These are phyloP conservation scores for Scelioninae gen. 2 DNA, from an alignment of 2,888 invertebrate species.

Conservation along the genomic window DNA sequence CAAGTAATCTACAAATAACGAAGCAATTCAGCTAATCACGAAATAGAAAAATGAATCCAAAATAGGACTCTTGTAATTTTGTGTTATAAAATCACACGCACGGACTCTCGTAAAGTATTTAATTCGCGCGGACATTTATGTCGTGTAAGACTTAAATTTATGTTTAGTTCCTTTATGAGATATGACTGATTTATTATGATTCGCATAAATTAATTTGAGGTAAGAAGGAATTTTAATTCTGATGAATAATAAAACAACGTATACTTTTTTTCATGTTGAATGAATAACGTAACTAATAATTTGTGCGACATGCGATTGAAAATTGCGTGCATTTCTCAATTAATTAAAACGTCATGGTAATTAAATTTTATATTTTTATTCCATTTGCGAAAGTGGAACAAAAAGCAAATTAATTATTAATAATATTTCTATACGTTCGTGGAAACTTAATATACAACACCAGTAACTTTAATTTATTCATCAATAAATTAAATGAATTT, in stretches of 20 bases:
- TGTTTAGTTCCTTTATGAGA: slow-evolving; percentile 16
- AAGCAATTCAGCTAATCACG: too few relatives aligned
- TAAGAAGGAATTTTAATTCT: slow-evolving; percentile 28
- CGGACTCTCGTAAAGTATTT: not conserved
- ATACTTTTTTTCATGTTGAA: slow-evolving; percentile 9
- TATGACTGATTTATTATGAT: slow-evolving; percentile 22
- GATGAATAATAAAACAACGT: not conserved
- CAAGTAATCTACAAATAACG: too few relatives aligned
- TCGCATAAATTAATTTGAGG: slow-evolving; percentile 23
- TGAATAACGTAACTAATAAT: slow-evolving; percentile 3
- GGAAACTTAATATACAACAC: too few relatives aligned
- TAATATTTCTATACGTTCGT: too few relatives aligned
- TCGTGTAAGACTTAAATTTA: slow-evolving; percentile 20
- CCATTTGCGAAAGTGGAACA: too few relatives aligned
- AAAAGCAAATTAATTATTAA: too few relatives aligned
- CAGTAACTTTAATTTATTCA: too few relatives aligned
- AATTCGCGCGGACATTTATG: slow-evolving; percentile 14
- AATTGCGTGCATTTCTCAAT: not conserved
- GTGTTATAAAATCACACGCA: slow-evolving; percentile 4
- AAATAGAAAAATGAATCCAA: too few relatives aligned
- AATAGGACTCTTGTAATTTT: too few relatives aligned
- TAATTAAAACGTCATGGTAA: too few relatives aligned
- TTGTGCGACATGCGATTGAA: not conserved
- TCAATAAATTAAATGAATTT: too few relatives aligned
- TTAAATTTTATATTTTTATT: too few relatives aligned